Base-by-base conservation (phyloP, 2,113 vertebrate genomes). In the Paralichthys olivaceus region DNA sequence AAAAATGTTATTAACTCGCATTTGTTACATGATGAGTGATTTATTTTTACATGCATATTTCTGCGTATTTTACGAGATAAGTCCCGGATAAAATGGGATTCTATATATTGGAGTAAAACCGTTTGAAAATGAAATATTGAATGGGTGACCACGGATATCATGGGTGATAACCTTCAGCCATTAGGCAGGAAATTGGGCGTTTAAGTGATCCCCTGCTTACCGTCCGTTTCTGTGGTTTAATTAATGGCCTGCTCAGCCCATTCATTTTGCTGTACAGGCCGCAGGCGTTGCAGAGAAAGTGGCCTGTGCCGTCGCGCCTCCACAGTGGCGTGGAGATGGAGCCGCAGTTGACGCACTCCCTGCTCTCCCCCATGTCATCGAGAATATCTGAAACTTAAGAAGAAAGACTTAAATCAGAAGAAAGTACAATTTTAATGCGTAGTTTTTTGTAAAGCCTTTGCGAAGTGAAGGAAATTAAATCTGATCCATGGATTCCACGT, bases 231-330 rank as follows among this genome's bases (percentile, higher is more conserved):
- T 96, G 97, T 7, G 96, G 97, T 90, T 99, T 99, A 94, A 99
- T 99, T 90, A 99, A 96, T 74, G 98, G 98, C 79, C 98, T 94
- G 91, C 97, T 99, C 74, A 99, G 96, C 28, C 98, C 98, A 85
- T 99, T 99, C 97, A 99, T 98, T 93, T 99, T 99, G 95, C 97
- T 99, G 93, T 99, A 99, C 55, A 99, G 96, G 80, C 98, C 98
- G 85, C 98, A 99, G 85, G 98, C 98, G 84, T 99, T 99, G 92
- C 98, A 99, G 85, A 99, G 95, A 94, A 99, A 99, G 95, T 99
- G 95, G 3, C 98, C 98, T 6, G 98, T 99, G 90, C 98, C 97
- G 82, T 99, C 98, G 74, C 98, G 95, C 89, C 98, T 96, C 98
- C 98, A 99, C 7, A 99, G 94, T 29, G 98, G 98, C 81, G 98